These are phyloP conservation scores for Boloria euphrosyne DNA, from an alignment of 2,888 invertebrate species.

Conservation along the genomic window DNA sequence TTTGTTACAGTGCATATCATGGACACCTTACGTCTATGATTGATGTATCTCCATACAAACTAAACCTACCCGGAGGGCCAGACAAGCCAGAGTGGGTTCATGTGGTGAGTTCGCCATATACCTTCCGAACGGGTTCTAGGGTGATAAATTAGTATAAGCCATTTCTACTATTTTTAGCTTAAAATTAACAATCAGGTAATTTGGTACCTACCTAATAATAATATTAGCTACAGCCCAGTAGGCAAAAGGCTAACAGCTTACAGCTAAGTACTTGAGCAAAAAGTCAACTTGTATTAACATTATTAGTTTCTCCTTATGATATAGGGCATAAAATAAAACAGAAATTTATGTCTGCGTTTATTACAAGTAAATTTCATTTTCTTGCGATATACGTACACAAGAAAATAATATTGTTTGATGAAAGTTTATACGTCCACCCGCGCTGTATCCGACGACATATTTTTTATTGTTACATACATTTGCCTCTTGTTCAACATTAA, in stretches of 20 bases:
- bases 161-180: constrained; percentile 1
- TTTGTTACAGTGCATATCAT: constrained; percentile 97
- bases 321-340: constrained; percentile 37
- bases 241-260: not conserved
- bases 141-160: constrained; percentile 3
- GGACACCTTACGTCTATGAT: constrained; percentile 98
- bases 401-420: constrained; percentile 28
- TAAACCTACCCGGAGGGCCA: constrained; percentile 92
- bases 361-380: constrained; percentile 36
- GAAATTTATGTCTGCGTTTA: constrained; percentile 41
- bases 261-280: constrained; percentile 1
- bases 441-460: constrained; percentile 25
- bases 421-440: constrained; percentile 33
- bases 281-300: constrained; percentile 15
- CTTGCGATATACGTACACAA: constrained; percentile 32
- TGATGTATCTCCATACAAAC: constrained; percentile 99
- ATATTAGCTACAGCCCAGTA: too few species aligned
- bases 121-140: constrained; percentile 42
- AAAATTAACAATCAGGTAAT: not conserved
- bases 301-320: constrained; percentile 27
- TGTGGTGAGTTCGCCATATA: constrained; percentile 85
- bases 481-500: constrained; percentile 12
- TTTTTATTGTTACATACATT: constrained; percentile 12
- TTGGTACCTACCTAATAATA: not conserved
- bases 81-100: constrained; percentile 93